Conservation (phyloP, 2,797 vertebrate genomes). For the Tenualosa ilisha region DNA sequence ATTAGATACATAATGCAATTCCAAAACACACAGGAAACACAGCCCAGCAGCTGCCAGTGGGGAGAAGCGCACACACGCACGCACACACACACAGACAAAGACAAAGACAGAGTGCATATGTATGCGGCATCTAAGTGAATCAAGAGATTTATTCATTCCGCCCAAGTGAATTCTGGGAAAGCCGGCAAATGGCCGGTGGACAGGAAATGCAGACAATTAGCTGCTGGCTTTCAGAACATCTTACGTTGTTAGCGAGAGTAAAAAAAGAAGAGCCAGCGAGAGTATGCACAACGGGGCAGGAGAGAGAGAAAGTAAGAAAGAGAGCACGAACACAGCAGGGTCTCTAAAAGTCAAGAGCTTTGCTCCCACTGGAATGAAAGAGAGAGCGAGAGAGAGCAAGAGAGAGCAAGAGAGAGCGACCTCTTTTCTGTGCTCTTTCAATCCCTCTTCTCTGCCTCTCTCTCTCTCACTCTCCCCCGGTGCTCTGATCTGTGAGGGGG, state of each 20-base stretch:
- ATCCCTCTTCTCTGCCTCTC: not conserved
- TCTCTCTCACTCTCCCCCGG: not conserved
- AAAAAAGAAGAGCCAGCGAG: not conserved
- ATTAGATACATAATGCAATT: conserved; percentile 34
- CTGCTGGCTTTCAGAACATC: conserved; percentile 24
- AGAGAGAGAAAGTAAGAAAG: not conserved
- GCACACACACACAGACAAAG: not conserved
- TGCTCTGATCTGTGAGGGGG: conserved; percentile 2
- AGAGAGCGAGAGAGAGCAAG: not conserved
- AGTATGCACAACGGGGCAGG: not conserved
- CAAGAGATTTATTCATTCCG: conserved; percentile 42
- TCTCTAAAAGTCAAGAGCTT: too few species aligned
- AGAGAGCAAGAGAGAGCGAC: not conserved
- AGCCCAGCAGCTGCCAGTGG: conserved; percentile 13
- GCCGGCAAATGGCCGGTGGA: conserved; percentile 28
- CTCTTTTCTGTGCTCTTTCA: not conserved
- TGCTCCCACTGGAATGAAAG: not conserved
- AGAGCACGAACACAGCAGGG: not conserved
- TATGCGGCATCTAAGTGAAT: conserved; percentile 17
- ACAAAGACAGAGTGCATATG: not conserved
- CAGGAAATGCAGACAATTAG: conserved; percentile 45
- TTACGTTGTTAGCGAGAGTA: not conserved
- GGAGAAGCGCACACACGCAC: not conserved
- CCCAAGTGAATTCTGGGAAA: conserved; percentile 38
- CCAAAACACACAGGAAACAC: conserved; percentile 7